phyloP scores from a whole-genome alignment of 2,888 invertebrate species.

The Polymixis lichenea region DNA sequence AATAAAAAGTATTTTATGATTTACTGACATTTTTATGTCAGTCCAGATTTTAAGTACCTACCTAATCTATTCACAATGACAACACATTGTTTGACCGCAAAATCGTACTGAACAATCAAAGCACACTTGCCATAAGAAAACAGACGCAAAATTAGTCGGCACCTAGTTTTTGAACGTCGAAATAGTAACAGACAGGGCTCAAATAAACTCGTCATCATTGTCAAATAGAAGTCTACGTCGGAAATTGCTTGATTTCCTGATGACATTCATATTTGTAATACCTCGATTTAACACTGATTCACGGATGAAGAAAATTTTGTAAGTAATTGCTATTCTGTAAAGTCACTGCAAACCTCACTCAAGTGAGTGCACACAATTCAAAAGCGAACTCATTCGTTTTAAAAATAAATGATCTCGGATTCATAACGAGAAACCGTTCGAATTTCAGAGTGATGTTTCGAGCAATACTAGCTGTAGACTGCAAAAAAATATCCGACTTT shows the following conservation, averaged over 20 bases:
- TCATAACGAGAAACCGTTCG: neutral
- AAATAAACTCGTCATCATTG: constrained; percentile 26
- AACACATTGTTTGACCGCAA: too few relatives aligned
- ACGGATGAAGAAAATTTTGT: neutral
- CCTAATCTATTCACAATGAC: too few relatives aligned
- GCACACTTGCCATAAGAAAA: too few relatives aligned
- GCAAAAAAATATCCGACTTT: too few relatives aligned
- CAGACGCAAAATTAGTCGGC: neutral
- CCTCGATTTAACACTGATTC: neutral
- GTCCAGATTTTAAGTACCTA: too few relatives aligned
- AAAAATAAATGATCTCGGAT: neutral
- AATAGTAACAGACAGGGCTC: neutral
- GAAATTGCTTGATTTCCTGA: constrained; percentile 37
- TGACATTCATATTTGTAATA: constrained; percentile 9
- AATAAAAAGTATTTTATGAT: neutral
- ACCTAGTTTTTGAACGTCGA: neutral
- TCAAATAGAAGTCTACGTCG: constrained; percentile 2
- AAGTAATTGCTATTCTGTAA: neutral
- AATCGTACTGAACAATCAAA: neutral
- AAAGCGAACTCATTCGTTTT: neutral
- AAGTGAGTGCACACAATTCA: neutral
- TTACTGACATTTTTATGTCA: too few relatives aligned
- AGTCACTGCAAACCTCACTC: neutral
- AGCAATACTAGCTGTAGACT: too few relatives aligned
- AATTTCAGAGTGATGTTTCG: neutral